Base-by-base conservation (phyloP, 2,113 vertebrate species). In the Neotoma lepida region DNA sequence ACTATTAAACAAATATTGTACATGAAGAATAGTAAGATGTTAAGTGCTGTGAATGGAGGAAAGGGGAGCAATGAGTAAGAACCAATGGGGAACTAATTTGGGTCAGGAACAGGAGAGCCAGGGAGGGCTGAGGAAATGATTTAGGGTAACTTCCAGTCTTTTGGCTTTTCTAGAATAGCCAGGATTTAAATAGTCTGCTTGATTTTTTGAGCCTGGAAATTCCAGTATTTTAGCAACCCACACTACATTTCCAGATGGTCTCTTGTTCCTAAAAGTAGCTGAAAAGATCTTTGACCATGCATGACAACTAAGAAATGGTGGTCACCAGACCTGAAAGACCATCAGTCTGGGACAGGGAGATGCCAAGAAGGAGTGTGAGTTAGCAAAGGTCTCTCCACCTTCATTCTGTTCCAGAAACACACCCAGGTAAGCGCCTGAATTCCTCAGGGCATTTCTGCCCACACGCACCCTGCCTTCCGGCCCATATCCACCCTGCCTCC, bases 321-420 rank as follows among this genome's bases (percentile, higher is more conserved):
- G 56, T 86, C 73, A 61, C 28, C 35, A 64, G 74, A 82, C 12
- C 10, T 12, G 20, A 33, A 64, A 33, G 39, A 70, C 28, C 7
- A 4, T 61, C 18, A 4, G 70, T 63, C 95, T n/a, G 54, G 22
- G 17, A 2, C 28, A 54, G 30, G 0, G 24, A 1, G 44, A 74
- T 28, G 30, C 2, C 8, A 33, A 56, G 46, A 26, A 56, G 20
- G 7, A 7, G 86, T 14, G 22, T 0, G 3, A 0, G 2, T 7
- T 26, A 63, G 8, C 13, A 20, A 28, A 33, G 39, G 33, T 35
- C 66, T 44, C 26, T 30, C 30, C n/a, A 76, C 46, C 44, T 71
- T 26, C 4, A 33, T 28, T 66, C 28, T 70, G 70, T 86, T 92
- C 18, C 22, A 12, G 58, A 63, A 61, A 82, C 39, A 80, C 3